Conservation (phyloP, 2,113 vertebrate genomes). For the Indicator indicator region DNA sequence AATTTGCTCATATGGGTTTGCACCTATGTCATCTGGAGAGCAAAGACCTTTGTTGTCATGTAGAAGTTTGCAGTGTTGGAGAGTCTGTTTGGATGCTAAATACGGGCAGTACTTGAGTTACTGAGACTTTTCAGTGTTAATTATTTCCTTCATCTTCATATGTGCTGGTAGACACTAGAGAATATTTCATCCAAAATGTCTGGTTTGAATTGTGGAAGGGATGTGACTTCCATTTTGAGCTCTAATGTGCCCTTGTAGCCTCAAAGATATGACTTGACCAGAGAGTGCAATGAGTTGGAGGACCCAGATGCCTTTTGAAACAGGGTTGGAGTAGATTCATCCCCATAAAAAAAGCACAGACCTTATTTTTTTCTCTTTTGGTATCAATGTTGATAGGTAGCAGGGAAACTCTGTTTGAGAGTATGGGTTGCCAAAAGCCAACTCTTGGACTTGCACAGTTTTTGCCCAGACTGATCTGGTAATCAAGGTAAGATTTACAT, state of each 20-base stretch:
- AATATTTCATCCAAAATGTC: neutral
- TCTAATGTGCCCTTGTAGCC: neutral
- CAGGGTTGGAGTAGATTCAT: neutral
- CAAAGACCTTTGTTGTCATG: neutral
- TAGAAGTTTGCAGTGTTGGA: too few species aligned
- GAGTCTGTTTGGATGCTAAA: neutral
- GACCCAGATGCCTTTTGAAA: neutral
- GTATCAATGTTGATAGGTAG: neutral
- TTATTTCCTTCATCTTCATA: fast-evolving
- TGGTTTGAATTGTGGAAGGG: neutral
- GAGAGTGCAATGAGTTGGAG: neutral
- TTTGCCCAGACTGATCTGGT: neutral
- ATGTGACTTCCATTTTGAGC: neutral
- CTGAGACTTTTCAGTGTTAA: neutral
- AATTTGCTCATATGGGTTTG: neutral
- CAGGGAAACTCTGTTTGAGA: neutral
- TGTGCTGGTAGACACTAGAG: neutral
- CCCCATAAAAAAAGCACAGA: neutral
- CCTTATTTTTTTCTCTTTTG: neutral
- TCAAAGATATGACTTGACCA: neutral
- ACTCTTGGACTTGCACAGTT: neutral
- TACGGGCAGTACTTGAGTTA: neutral
- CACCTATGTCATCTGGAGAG: fast-evolving
- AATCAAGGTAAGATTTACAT: neutral
- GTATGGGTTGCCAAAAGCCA: neutral